Base-by-base conservation (phyloP, 2,888 invertebrate species). In the Nomada hirtipes region DNA sequence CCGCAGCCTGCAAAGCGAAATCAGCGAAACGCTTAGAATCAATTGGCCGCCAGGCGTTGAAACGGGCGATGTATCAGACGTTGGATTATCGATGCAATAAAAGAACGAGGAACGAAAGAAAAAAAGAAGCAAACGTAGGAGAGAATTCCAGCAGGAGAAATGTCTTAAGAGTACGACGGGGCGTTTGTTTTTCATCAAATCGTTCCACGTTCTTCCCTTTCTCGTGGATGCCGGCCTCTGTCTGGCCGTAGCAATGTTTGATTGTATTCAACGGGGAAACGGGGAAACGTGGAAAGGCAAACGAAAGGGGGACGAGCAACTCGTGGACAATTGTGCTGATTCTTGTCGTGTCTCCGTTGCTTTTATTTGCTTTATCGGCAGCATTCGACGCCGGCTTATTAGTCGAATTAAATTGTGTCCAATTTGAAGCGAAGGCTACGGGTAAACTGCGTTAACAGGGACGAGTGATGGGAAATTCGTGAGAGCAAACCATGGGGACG, bases 51-150 rank as follows among this genome's bases (percentile, higher is more conserved):
- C 42, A n/a, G 44, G 44, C 13, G 29, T 50, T 3, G 55, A 72
- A 60, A 44, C 52, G 52, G 68, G 68, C 60, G 42, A 69, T 74
- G 50, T 15, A 60, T 67, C 42, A 36, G 18, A 60, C 42, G 60
- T 67, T 42, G 52, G n/a, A 75, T 60, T 75, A 75, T 53, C 42
- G 59, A 75, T 68, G 42, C 26, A 63, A 75, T 52, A 59, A 68
- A 68, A 42, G 42, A 36, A 53, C 44, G 42, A n/a, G n/a, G 11
- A 44, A 13, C 23, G n/a, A 36, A 4, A 3, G 23, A 53, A 26
- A 26, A 2, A n/a, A 18, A 36, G 47, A 36, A 50, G 11, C 13
- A 50, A 50, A 4, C 13, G 50, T 18, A 23, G 20, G 10, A 26
- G 18, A 29, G 47, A 47, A 29, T 47, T 29, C 10, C 59, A 26